phyloP scores from a whole-genome alignment of 2,797 vertebrate species.

The Sorex maritimensis region DNA sequence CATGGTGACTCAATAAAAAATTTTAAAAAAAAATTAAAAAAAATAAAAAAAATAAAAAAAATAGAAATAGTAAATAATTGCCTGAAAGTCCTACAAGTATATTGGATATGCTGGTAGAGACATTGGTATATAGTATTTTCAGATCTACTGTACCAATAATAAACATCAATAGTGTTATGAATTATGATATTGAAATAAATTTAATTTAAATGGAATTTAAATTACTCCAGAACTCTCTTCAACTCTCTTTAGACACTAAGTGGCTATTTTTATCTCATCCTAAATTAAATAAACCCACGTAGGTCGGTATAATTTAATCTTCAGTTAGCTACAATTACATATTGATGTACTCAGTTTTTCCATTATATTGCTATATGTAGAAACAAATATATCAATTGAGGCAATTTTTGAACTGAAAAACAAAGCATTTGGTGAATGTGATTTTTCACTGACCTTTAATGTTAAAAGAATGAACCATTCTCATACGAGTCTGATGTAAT shows the following conservation, averaged over 20 bases:
- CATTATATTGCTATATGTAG: background rate
- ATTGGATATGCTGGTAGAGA: background rate
- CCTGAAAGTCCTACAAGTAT: constrained; percentile 14
- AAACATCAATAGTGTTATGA: too few species aligned
- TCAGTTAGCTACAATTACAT: background rate
- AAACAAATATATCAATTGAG: constrained; percentile 42
- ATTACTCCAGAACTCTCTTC: background rate
- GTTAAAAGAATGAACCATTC: background rate
- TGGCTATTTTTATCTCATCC: background rate
- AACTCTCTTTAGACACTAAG: background rate
- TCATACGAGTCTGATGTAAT: background rate
- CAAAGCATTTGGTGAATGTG: background rate
- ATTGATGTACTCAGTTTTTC: constrained; percentile 4
- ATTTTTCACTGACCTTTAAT: background rate
- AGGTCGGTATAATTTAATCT: constrained; percentile 37
- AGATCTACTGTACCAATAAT: too few species aligned
- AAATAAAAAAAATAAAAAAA: too few species aligned
- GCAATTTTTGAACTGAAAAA: constrained; percentile 46
- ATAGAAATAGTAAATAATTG: constrained; percentile 44
- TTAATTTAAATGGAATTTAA: background rate
- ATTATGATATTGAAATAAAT: too few species aligned
- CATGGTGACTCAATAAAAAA: too few species aligned
- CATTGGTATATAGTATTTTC: too few species aligned
- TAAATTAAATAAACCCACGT: too few species aligned
- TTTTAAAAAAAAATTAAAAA: too few species aligned